phyloP scores from a whole-genome alignment of 2,888 invertebrate species.

The Neoscelio sp. region DNA sequence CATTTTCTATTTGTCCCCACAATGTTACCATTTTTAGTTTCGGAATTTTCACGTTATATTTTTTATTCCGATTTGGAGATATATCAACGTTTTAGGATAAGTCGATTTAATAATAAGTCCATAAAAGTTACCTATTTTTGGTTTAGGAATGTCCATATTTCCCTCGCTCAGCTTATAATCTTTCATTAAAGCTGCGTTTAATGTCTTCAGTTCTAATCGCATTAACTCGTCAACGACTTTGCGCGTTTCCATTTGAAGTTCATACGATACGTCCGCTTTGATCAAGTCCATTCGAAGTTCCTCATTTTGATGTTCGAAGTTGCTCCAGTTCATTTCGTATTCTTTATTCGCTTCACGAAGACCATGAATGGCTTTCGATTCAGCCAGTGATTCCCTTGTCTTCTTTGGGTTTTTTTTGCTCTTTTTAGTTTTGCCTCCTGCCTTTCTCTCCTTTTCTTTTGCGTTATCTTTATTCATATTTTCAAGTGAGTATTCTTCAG shows the following conservation, averaged over 20 bases:
- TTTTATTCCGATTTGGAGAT: too few relatives aligned
- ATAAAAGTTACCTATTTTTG: constrained; percentile 63
- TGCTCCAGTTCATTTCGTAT: constrained; percentile 83
- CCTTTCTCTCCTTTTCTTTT: not conserved
- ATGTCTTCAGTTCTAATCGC: constrained; percentile 84
- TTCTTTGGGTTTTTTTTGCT: constrained; percentile 19
- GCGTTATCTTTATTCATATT: constrained; percentile 54
- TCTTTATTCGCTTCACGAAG: constrained; percentile 69
- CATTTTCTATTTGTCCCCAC: too few relatives aligned
- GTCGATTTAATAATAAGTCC: too few relatives aligned
- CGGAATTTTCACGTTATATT: not conserved
- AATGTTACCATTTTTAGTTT: too few relatives aligned
- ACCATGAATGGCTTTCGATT: constrained; percentile 9
- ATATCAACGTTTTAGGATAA: too few relatives aligned
- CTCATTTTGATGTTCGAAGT: constrained; percentile 85
- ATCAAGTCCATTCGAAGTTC: constrained; percentile 87
- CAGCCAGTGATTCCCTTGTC: constrained; percentile 18
- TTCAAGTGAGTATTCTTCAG: constrained; percentile 85
- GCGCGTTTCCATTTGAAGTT: constrained; percentile 88
- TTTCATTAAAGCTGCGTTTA: constrained; percentile 84
- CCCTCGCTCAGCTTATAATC: constrained; percentile 78
- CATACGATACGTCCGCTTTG: constrained; percentile 86
- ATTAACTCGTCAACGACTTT: constrained; percentile 88
- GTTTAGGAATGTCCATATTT: constrained; percentile 65
- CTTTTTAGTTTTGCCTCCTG: constrained; percentile 6